These are phyloP conservation scores for Leptinotarsa rubiginosa DNA, from an alignment of 2,888 invertebrate genomes.

Conservation along the genomic window DNA sequence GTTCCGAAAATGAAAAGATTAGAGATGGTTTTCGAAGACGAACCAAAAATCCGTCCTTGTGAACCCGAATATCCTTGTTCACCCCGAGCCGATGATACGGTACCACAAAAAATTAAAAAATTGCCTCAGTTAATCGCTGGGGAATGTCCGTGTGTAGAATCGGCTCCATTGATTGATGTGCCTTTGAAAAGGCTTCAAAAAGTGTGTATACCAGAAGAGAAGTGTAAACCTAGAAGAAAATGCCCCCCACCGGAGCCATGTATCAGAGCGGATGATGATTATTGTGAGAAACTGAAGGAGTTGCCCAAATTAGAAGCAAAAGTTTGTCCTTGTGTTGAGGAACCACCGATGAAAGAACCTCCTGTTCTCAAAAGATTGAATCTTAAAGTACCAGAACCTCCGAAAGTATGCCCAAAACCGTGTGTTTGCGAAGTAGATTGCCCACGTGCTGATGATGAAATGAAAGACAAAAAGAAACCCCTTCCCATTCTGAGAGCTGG, in stretches of 20 bases:
- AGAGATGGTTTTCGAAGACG: conserved; percentile 39
- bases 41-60: conserved; percentile 27
- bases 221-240: conserved; percentile 26
- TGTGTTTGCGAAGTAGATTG: conserved; percentile 30
- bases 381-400: conserved; percentile 44
- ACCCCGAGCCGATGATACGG: conserved; percentile 45
- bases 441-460: conserved; percentile 45
- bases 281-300: conserved; percentile 32
- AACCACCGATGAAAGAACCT: conserved; percentile 25
- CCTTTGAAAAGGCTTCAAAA: conserved; percentile 37
- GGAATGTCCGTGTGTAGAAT: conserved; percentile 45
- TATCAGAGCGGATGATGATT: conserved; percentile 41
- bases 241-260: conserved; percentile 29
- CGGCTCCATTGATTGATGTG: conserved; percentile 42
- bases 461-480: conserved; percentile 34
- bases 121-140: conserved; percentile 40
- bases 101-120: conserved; percentile 29
- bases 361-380: conserved; percentile 45
- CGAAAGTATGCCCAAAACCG: conserved; percentile 35
- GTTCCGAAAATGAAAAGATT: conserved; percentile 25
- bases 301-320: conserved; percentile 45
- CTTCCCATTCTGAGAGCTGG: conserved; percentile 48
- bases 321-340: conserved; percentile 53
- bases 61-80: conserved; percentile 36
- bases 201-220: conserved; percentile 30